Conservation (phyloP, 2,797 vertebrate genomes). For the Streptopelia turtur region DNA sequence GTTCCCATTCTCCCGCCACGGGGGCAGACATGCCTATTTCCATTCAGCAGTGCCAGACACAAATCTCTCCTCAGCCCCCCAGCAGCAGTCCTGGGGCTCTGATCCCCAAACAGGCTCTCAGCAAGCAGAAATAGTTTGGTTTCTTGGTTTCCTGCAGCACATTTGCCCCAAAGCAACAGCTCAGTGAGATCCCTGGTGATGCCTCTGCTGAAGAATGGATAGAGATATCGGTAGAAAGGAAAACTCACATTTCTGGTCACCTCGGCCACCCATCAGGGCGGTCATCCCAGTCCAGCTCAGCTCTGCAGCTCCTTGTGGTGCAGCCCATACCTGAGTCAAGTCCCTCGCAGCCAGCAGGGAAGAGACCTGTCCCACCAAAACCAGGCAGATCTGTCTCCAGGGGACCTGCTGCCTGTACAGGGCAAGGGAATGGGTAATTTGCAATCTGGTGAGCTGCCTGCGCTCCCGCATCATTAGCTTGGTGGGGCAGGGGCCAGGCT, state of each 20-base stretch:
- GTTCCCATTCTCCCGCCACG: not conserved
- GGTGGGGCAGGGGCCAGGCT: not conserved
- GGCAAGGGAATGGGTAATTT: not conserved
- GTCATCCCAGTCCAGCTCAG: not conserved
- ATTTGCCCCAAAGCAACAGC: not conserved
- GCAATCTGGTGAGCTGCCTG: not conserved
- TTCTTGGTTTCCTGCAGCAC: not conserved
- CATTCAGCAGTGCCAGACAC: not conserved
- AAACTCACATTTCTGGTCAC: not conserved
- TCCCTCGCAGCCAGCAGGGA: no score
- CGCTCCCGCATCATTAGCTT: not conserved
- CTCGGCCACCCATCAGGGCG: not conserved
- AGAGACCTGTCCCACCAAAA: not conserved
- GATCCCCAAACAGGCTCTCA: not conserved
- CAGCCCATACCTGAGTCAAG: rapidly evolving
- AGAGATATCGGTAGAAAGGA: not conserved
- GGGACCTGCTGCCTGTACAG: not conserved
- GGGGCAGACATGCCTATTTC: not conserved
- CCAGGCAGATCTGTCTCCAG: not conserved
- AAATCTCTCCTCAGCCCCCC: not conserved
- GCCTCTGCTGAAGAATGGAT: rapidly evolving
- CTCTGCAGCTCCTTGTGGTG: rapidly evolving
- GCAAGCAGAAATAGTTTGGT: not conserved
- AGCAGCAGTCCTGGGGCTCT: not conserved
- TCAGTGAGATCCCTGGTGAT: not conserved